Conservation (phyloP, 2,113 vertebrate species). For the Laterallus jamaicensis region DNA sequence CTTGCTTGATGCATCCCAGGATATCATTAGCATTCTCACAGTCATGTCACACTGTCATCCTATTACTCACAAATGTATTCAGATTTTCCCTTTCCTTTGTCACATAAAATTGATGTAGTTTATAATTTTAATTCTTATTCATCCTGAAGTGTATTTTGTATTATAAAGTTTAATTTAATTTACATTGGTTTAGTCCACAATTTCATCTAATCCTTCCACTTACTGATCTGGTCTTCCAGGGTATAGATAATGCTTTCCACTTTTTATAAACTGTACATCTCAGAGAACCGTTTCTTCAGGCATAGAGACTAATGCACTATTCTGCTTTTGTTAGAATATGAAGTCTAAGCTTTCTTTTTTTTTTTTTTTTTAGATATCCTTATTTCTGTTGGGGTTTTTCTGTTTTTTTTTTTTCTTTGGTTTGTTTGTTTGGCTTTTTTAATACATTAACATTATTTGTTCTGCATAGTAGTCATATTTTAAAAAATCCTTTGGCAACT, state of each 20-base stretch:
- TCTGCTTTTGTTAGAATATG: not conserved
- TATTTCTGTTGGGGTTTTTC: not conserved
- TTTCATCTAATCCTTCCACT: not conserved
- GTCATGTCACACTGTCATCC: not conserved
- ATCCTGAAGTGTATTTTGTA: not conserved
- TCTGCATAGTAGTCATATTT: not conserved
- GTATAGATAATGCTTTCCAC: not conserved
- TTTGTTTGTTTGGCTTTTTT: not conserved
- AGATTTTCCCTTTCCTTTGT: not conserved
- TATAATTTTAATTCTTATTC: not conserved
- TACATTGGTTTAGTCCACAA: not conserved
- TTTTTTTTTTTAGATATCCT: not conserved
- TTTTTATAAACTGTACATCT: not conserved
- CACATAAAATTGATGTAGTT: not conserved
- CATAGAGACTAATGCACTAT: not conserved
- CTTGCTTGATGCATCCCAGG: not conserved
- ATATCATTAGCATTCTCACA: not conserved
- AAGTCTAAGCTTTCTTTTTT: not conserved
- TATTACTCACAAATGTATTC: not conserved
- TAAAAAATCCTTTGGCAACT: not conserved
- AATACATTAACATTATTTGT: not conserved
- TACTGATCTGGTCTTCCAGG: not conserved
- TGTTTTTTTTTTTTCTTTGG: not conserved
- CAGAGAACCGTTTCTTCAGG: not conserved
- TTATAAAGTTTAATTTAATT: not conserved